Evolutionary conservation across 2,797 vertebrate species (phyloP).

Genomic region (Leptoclinus maculatus): DNA sequence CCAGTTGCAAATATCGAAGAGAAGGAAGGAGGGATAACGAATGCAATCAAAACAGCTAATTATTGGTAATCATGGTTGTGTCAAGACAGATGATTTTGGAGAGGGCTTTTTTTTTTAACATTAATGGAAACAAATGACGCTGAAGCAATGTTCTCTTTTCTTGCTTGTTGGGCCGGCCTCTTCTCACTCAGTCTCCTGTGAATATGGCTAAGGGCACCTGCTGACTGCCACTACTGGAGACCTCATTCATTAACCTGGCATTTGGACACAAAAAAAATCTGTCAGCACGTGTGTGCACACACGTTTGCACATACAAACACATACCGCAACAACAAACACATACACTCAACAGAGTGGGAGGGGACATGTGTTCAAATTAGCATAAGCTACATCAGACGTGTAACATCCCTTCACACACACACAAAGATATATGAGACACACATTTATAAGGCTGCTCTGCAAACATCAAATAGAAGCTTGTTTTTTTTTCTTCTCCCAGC

Average conservation of each 20-base stretch:
- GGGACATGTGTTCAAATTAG: neutral
- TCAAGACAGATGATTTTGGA: neutral
- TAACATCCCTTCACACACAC: neutral
- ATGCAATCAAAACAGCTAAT: slow-evolving; percentile 30
- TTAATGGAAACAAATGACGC: slow-evolving; percentile 8
- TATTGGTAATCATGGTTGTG: neutral
- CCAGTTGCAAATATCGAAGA: neutral
- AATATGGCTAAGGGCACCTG: slow-evolving; percentile 9
- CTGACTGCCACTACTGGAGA: slow-evolving; percentile 15
- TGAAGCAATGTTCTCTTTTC: neutral
- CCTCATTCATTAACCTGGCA: slow-evolving; percentile 43
- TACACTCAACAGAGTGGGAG: neutral
- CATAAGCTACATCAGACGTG: neutral
- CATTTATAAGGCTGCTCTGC: neutral
- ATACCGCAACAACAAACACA: neutral
- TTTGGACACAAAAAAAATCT: slow-evolving; percentile 5
- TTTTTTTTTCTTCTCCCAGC: neutral
- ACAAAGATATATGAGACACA: neutral
- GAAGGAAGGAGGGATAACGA: neutral
- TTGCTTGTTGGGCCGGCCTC: neutral
- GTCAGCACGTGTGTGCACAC: neutral
- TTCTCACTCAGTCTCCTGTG: slow-evolving; percentile 21
- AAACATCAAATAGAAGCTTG: neutral
- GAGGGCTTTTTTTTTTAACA: neutral
- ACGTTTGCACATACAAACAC: neutral